Evolutionary conservation across 2,113 vertebrate species (phyloP).

Genomic region (Paracanthobrama guichenoti): DNA sequence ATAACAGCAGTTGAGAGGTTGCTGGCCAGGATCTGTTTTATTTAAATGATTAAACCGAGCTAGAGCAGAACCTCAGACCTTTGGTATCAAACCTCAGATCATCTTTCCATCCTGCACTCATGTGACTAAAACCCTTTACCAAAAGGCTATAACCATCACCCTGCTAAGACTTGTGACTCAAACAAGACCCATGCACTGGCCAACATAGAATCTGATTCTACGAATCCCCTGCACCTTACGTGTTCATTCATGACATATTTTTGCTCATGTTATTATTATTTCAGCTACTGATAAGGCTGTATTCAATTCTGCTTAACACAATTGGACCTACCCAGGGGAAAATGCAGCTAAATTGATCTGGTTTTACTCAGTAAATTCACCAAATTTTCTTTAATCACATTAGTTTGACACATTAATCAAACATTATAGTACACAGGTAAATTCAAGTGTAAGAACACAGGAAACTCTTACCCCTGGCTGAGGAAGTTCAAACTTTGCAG

Average conservation of each 20-base stretch:
- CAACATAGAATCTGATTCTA: not conserved
- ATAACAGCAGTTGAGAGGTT: not conserved
- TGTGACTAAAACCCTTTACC: not conserved
- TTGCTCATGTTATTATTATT: not conserved
- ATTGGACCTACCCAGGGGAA: not conserved
- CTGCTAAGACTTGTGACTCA: not conserved
- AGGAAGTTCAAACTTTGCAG: slow-evolving; percentile 79
- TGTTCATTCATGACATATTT: not conserved
- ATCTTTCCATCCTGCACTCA: slow-evolving; percentile 10
- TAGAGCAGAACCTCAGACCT: not conserved
- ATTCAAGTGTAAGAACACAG: slow-evolving; percentile 12
- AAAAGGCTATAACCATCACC: not conserved
- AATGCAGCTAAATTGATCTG: not conserved
- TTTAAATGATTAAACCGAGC: slow-evolving; percentile 13
- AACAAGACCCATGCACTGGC: not conserved
- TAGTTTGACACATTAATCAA: too few species aligned
- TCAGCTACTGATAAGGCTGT: not conserved
- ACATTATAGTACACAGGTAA: not conserved
- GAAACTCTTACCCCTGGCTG: slow-evolving; percentile 79
- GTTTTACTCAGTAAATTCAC: not conserved
- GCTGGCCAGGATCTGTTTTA: not conserved
- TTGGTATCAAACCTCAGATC: not conserved
- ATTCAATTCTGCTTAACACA: not conserved
- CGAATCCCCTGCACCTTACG: not conserved
- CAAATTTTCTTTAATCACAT: not conserved